phyloP scores from a whole-genome alignment of 1,140 invertebrate genomes.

The Mactra quadrangularis region DNA sequence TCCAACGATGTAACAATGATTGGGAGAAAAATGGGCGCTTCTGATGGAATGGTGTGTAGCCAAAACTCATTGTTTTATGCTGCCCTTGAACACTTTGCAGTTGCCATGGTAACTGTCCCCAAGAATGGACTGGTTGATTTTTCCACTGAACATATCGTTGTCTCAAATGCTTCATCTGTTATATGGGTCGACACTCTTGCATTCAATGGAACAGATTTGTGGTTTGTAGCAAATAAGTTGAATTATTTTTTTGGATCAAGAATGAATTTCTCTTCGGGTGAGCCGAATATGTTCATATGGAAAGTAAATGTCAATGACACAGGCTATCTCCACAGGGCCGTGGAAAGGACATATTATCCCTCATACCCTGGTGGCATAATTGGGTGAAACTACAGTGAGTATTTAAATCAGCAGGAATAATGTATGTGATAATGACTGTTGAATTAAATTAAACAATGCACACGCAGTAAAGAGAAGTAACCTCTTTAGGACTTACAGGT shows the following conservation, averaged over 20 bases:
- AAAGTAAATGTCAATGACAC: constrained; percentile 42
- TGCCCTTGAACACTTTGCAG: constrained; percentile 51
- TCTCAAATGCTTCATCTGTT: constrained; percentile 12
- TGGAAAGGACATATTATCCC: constrained; percentile 66
- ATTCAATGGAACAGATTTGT: constrained; percentile 58
- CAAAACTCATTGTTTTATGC: constrained; percentile 64
- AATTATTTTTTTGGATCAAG: constrained; percentile 21
- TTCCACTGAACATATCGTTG: neutral
- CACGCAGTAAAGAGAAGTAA: too few species aligned
- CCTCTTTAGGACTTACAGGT: too few species aligned
- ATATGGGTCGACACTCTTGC: constrained; percentile 61
- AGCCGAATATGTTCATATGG: constrained; percentile 60
- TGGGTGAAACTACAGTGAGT: too few species aligned
- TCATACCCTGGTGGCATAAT: constrained; percentile 4
- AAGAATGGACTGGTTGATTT: neutral
- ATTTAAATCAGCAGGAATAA: too few species aligned
- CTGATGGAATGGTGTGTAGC: constrained; percentile 64
- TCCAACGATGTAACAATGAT: neutral
- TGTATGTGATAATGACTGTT: too few species aligned
- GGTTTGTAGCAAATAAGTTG: constrained; percentile 62
- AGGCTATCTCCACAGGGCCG: constrained; percentile 49
- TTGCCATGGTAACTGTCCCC: constrained; percentile 45
- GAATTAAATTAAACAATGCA: too few species aligned
- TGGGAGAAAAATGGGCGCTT: constrained; percentile 56
- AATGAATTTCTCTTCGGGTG: constrained; percentile 28